Percentiles rank a stretch among this genome's conserved stretches.
These are phyloP conservation scores for Pseudochirops cupreus DNA, from an alignment of 2,797 vertebrate genomes.

Conservation along the genomic window DNA sequence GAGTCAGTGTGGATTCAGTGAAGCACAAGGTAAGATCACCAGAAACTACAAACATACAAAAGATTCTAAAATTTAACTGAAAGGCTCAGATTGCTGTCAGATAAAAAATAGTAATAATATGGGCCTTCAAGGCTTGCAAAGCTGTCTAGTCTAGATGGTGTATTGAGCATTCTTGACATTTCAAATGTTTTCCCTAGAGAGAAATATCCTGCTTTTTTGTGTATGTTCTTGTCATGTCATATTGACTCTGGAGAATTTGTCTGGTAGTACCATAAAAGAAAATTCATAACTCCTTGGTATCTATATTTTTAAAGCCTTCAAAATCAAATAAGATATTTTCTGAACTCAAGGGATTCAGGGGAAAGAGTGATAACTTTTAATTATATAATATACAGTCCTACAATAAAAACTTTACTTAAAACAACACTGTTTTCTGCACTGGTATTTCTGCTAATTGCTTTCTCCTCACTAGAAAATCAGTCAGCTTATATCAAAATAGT, in stretches of 20 bases:
- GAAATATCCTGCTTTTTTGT: neutral
- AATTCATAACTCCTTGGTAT: neutral
- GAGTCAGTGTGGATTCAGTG: neutral
- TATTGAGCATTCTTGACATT: neutral
- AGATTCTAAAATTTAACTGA: neutral
- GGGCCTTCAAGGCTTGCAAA: neutral
- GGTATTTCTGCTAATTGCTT: neutral
- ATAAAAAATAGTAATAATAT: neutral
- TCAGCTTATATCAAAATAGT: neutral
- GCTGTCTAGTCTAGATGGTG: neutral
- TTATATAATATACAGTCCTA: neutral
- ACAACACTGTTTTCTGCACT: neutral
- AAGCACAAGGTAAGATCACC: neutral
- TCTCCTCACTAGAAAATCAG: neutral
- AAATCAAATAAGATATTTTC: neutral
- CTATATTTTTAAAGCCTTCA: neutral
- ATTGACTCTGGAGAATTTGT: neutral
- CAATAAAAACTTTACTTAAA: neutral
- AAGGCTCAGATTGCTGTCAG: neutral
- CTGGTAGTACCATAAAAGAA: constrained; percentile 1
- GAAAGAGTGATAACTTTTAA: neutral
- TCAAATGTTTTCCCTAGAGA: neutral
- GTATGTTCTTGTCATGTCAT: neutral
- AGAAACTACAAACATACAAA: neutral
- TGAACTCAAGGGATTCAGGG: constrained; percentile 6